Evolutionary conservation across 2,888 invertebrate genomes (phyloP), one percentile per base, ranked within the genome.

Genomic region (Kuschelorhynchus macadamiae): DNA sequence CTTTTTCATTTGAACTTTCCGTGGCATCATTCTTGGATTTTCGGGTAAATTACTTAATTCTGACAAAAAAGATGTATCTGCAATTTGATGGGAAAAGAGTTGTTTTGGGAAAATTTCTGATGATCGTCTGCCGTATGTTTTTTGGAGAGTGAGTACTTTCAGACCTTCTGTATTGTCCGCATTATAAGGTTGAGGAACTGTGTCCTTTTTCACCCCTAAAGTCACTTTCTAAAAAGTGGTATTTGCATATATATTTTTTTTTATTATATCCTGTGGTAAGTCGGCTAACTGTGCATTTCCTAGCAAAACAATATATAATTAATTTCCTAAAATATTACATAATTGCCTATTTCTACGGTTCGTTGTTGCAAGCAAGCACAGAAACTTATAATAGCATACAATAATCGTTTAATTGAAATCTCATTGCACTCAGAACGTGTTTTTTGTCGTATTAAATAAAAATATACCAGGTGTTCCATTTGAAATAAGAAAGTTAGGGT

Each of bases 111-210:
- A 36, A 36, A 36, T 36, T 3, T 11, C n/a, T 36, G 12, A n/a
- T 36, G 36, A 25, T 25, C 25, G 25, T 25, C 36, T 36, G 36
- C 36, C 36, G 36, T 36, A 36, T 36, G 36, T 36, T 36, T 36
- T 36, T 36, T 36, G 36, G n/a, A 11, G 36, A 36, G 36, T 36
- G 12, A 36, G 36, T 36, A 36, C 36, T 36, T 36, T 12, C 12
- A 36, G 3, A 11, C 36, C 36, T 36, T 36, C 36, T 36, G 36
- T 11, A 36, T 36, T 36, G 36, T 36, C 36, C 12, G 36, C 36
- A 36, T 36, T 36, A 36, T 36, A 36, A 36, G 36, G 36, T 36
- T 36, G 36, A 36, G 36, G 36, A 36, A 36, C 36, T 36, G 25
- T 7, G 25, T 25, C 25, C 25, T 25, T 25, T 25, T 36, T 4